Evolutionary conservation across 2,797 vertebrate species (phyloP), one percentile per base, ranked within the genome.

Genomic region (Lophius americanus): DNA sequence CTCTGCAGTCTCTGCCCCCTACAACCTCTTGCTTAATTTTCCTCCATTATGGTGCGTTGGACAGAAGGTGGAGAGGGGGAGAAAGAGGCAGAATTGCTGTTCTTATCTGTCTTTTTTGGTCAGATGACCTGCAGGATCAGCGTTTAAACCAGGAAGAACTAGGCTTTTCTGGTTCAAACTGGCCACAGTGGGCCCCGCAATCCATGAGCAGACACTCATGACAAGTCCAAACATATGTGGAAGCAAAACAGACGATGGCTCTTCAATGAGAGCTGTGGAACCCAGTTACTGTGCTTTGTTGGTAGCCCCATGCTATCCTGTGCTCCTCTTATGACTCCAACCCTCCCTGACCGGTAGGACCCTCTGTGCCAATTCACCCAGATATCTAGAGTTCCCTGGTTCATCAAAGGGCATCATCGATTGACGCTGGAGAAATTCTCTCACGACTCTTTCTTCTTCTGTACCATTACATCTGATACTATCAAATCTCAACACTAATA

Each of bases 351-450:
- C 70, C 76, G 66, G 54, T 52, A 49, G 43, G 57, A 60, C 60
- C 32, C 51, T 35, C 6, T 51, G 75, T 86, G 81, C 88, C 72
- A 82, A 78, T 69, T 60, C 36, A 13, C 48, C 68, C 70, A 88
- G 85, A 89, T 89, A 88, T 76, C 70, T 66, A 84, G 64, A 90
- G 90, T 91, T 91, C 89, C 89, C 12, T 12, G 41, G 80, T 88
- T 83, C 82, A 49, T 65, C 76, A 81, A 72, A 70, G 80, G 77
- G 72, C 68, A 39, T 64, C 65, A 63, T 57, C 51, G 78, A 81
- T 82, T 74, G 65, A 64, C 68, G 14, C 64, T 10, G 8, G 65
- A 60, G 57, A 5, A 5, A 3, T 61, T 52, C 64, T 73, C 47
- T 55, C 35, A 32, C 9, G 2, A 54, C 11, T 44, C 67, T 59